These are phyloP conservation scores for Cyclopterus lumpus DNA, from an alignment of 2,797 vertebrate genomes.

Conservation along the genomic window DNA sequence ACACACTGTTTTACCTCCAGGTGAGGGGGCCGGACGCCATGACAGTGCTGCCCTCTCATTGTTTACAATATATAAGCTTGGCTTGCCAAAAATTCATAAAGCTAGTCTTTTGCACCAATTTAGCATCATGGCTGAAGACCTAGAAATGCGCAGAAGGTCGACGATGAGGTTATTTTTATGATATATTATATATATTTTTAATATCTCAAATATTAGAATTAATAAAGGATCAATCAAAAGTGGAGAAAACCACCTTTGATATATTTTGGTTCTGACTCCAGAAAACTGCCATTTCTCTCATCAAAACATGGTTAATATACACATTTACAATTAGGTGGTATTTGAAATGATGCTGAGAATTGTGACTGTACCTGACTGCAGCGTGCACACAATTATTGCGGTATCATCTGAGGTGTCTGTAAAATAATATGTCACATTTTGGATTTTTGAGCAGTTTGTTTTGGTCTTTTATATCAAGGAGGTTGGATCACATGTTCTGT, in stretches of 20 bases:
- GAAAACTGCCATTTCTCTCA: not conserved
- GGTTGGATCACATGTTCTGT: not conserved
- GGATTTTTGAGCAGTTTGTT: not conserved
- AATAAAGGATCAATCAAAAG: not conserved
- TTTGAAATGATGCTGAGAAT: not conserved
- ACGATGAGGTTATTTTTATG: not conserved
- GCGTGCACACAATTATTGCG: not conserved
- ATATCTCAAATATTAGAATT: not conserved
- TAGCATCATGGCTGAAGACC: not conserved
- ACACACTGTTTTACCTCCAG: slow-evolving; percentile 36
- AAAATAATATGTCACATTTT: not conserved
- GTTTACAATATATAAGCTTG: not conserved
- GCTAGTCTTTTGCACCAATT: not conserved
- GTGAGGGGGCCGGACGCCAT: slow-evolving; percentile 10
- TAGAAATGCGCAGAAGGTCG: not conserved
- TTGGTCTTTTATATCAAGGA: not conserved
- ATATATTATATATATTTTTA: slow-evolving; percentile 1
- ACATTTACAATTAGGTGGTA: not conserved
- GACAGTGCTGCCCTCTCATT: slow-evolving; percentile 5
- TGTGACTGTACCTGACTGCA: not conserved
- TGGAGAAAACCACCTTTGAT: not conserved
- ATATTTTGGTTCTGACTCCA: not conserved
- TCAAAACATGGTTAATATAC: not conserved
- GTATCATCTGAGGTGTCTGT: not conserved
- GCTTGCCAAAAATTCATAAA: not conserved